Percentiles rank a stretch among this genome's conserved stretches.
Conservation (phyloP, 2,888 invertebrate species). For the Tricholauxania praeusta region DNA sequence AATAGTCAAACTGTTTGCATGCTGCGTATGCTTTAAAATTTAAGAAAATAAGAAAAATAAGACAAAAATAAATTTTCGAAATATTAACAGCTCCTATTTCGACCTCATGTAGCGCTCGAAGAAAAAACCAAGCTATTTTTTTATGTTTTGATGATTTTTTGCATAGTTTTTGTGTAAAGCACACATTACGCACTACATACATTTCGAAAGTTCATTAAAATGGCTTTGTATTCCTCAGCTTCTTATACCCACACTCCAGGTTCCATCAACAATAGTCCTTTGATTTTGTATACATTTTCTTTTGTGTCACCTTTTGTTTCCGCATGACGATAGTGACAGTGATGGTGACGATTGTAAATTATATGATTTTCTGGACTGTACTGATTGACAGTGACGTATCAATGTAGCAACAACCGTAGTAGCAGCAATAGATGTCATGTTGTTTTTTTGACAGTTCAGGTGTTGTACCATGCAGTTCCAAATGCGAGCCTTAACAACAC, state of each 20-base stretch:
- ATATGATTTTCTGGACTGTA: constrained; percentile 6
- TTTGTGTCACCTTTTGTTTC: constrained; percentile 7
- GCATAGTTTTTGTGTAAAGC: not conserved
- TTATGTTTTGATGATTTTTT: constrained; percentile 17
- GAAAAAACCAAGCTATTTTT: not conserved
- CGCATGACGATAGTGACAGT: not conserved
- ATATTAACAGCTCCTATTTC: too few relatives aligned
- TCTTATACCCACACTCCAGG: not conserved
- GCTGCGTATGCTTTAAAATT: constrained; percentile 4
- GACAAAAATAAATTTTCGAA: too few relatives aligned
- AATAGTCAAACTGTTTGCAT: not conserved
- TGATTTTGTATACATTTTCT: constrained; percentile 16
- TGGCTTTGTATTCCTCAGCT: not conserved
- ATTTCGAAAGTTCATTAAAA: not conserved
- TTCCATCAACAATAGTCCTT: constrained; percentile 15
- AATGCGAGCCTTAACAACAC: not conserved
- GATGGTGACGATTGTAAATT: constrained; percentile 7
- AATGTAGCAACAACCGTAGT: not conserved
- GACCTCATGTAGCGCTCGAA: too few relatives aligned
- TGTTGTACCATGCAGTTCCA: constrained; percentile 8
- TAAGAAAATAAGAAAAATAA: not conserved
- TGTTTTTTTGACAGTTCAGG: constrained; percentile 31
- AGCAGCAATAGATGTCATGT: constrained; percentile 22
- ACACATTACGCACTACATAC: constrained; percentile 15
- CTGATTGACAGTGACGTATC: constrained; percentile 23